Base-by-base conservation (phyloP, 2,888 invertebrate species). In the Ennomos quercinarius region DNA sequence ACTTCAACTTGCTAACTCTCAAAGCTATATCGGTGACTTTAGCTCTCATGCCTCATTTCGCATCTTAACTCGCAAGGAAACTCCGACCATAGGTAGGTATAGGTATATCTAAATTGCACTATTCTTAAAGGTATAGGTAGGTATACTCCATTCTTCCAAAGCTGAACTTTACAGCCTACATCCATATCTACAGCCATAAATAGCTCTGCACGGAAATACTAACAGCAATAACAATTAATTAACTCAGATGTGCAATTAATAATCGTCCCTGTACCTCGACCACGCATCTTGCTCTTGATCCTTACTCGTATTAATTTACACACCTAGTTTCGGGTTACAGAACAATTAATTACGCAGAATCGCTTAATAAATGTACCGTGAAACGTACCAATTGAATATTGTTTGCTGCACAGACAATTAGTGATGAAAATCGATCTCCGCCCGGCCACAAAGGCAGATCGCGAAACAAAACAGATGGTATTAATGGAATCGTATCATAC, bases 281-380 rank as follows among this genome's bases (percentile, higher is more conserved):
- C 49, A 44, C 53, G 40, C 53, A 45, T 54, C 60, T 46, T 46
- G 66, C 43, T 63, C 66, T 66, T 68, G 68, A 68, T 66, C 68
- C 64, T 61, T 51, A 36, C 10, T 11, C 41, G 57, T 50, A 57
- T 61, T 59, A 17, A 63, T 57, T 58, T 58, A 59, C 61, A 63
- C 68, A 69, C 65, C 67, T 67, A 67, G 63, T 58, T 48, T 67
- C 67, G 51, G 58, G 68, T 67, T 67, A 62, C 68, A 57, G 55
- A 54, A 63, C 57, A 68, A 67, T 68, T 67, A 67, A 68, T 69
- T 65, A 65, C 63, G 35, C 51, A 38, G 61, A 66, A 63, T 59
- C 54, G 63, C 56, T 64, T 57, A 50, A 50, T 55, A 63, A 63
- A 66, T 58, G 63, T 68, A 63, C 66, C 68, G 63, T 61, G 66